phyloP scores from a whole-genome alignment of 2,797 vertebrate species.

The Clamator glandarius region DNA sequence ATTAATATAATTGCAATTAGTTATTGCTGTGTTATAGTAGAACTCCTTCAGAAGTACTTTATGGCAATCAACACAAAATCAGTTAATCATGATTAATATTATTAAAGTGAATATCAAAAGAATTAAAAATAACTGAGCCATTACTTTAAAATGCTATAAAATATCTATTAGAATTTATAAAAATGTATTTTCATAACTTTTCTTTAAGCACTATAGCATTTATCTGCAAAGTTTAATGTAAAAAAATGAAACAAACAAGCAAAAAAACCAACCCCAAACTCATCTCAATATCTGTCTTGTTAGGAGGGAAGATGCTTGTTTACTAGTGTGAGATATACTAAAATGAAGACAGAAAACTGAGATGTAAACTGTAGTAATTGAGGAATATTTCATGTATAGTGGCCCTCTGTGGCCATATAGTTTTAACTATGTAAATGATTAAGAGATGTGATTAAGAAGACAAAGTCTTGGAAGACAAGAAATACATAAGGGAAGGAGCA shows the following conservation, averaged over 20 bases:
- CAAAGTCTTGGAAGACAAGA: neutral
- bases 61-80: neutral
- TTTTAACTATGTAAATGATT: neutral
- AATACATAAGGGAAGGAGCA: neutral
- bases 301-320: neutral
- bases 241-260: neutral
- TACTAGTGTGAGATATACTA: neutral
- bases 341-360: neutral
- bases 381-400: neutral
- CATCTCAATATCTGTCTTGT: neutral
- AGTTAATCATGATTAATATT: constrained; percentile 2
- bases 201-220: neutral
- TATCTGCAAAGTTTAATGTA: neutral
- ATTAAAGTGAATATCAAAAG: constrained; percentile 5
- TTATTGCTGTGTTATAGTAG: constrained; percentile 4
- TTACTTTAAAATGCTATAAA: neutral
- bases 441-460: neutral
- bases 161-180: neutral
- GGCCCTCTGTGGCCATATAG: neutral
- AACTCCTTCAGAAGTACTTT: constrained; percentile 28
- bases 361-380: neutral
- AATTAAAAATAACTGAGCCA: constrained; percentile 1
- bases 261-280: neutral
- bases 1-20: neutral
- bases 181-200: neutral